Evolutionary conservation across 2,888 invertebrate species (phyloP).

Genomic region (Drosophila pseudotalamancana): DNA sequence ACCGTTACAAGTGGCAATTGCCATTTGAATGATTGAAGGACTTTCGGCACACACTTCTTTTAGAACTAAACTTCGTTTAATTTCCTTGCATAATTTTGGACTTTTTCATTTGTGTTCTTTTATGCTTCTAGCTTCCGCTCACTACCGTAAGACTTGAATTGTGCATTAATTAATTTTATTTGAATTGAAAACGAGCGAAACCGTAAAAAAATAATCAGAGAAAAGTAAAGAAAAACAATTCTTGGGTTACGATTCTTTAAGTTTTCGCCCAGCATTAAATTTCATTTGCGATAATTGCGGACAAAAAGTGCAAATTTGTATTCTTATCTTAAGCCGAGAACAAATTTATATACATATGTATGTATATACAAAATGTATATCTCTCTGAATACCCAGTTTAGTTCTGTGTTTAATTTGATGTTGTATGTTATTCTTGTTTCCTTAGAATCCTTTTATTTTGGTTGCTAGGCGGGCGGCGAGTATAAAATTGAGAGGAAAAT

Average conservation of each 20-base stretch:
- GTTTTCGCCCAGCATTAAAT: constrained; percentile 23
- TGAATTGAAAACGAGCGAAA: constrained; percentile 72
- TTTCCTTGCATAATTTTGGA: constrained; percentile 72
- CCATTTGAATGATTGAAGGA: constrained; percentile 47
- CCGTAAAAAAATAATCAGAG: constrained; percentile 36
- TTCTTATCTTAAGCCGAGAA: constrained; percentile 22
- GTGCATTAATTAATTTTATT: constrained; percentile 79
- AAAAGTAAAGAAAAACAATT: constrained; percentile 11
- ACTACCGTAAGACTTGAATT: constrained; percentile 84
- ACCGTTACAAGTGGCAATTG: constrained; percentile 42
- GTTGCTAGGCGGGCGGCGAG: constrained; percentile 21
- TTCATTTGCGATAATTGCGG: constrained; percentile 63
- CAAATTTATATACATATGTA: no score
- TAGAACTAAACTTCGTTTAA: constrained; percentile 37
- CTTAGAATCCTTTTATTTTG: constrained; percentile 28
- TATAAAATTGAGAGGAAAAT: not conserved
- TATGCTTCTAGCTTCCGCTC: constrained; percentile 83
- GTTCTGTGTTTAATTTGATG: constrained; percentile 49
- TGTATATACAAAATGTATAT: not conserved
- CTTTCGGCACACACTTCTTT: constrained; percentile 27
- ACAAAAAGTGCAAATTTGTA: constrained; percentile 77
- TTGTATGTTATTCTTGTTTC: constrained; percentile 43
- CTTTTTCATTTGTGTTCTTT: constrained; percentile 77
- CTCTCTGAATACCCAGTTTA: constrained; percentile 15
- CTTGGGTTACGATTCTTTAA: constrained; percentile 45